phyloP scores from a whole-genome alignment of 2,797 vertebrate genomes.

The Cynodonichthys magdalenae region DNA sequence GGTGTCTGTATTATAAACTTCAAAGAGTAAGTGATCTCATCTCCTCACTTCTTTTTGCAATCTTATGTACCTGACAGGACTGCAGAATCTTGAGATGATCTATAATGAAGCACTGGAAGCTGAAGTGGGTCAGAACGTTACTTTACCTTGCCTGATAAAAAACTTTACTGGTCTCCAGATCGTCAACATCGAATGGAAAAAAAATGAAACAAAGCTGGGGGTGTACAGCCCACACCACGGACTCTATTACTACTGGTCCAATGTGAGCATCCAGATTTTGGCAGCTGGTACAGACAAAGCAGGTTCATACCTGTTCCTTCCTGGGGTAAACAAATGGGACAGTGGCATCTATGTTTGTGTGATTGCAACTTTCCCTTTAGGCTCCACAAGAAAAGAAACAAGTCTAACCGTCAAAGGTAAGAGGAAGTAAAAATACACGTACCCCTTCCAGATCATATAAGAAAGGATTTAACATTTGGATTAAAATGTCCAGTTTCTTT shows the following conservation, averaged over 20 bases:
- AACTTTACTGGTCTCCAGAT: rapidly evolving
- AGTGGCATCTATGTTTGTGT: conserved; percentile 66
- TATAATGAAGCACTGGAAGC: conserved; percentile 25
- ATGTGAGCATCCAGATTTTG: conserved; percentile 21
- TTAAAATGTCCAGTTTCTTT: conserved; percentile 5
- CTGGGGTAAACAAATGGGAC: conserved; percentile 30
- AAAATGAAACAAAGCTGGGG: conserved; percentile 30
- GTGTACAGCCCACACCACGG: rapidly evolving
- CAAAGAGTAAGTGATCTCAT: conserved; percentile 45
- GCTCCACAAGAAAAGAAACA: conserved; percentile 22
- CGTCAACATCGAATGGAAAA: conserved; percentile 59
- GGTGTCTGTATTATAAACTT: conserved; percentile 34
- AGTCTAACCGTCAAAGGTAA: conserved; percentile 71
- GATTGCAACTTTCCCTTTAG: conserved; percentile 47
- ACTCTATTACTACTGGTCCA: rapidly evolving
- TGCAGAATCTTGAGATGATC: background rate
- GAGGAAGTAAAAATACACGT: background rate
- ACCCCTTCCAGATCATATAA: conserved; percentile 1
- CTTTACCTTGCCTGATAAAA: conserved; percentile 49
- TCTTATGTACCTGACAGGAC: conserved; percentile 60
- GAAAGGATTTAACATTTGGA: conserved; percentile 4
- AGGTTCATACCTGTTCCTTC: conserved; percentile 53
- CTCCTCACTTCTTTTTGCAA: conserved; percentile 30
- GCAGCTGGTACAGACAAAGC: rapidly evolving
- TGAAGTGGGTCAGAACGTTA: conserved; percentile 51